Base-by-base conservation (phyloP, 2,797 vertebrate species). In the Leucoraja ocellata region DNA sequence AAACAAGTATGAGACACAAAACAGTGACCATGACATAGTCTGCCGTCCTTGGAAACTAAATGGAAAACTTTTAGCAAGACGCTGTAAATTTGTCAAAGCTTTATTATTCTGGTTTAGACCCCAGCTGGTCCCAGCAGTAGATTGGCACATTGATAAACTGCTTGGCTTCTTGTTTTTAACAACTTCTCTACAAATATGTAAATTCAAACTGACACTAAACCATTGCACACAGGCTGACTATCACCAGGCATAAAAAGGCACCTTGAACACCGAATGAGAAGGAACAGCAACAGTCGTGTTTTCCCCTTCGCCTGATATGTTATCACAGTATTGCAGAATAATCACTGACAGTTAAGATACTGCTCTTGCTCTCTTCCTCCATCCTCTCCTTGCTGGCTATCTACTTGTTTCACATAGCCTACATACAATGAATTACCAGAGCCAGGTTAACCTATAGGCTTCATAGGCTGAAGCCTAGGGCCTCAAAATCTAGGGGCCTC, bases 81-180 rank as follows among this genome's bases (percentile, higher is more conserved):
- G 84, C 61, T 68, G n/a, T 88, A 88, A 88, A 88, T 88, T 36
- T 88, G 84, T 68, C n/a, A 21, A 1, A 36, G n/a, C 65, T 88
- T 68, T 88, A 63, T n/a, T 88, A 21, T 88, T 68, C n/a, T 36
- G 63, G n/a, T 68, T 88, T 88, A 63, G 84, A 63, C 84, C n/a
- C n/a, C 84, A 88, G 84, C 84, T 68, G 84, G 18, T 88, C 61
- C 32, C n/a, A 88, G 63, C 84, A 68, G 84, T 63, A 36, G 61
- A 10, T n/a, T 21, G n/a, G 84, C 84, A 36, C 63, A n/a, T 10
- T 88, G 84, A 88, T 88, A 68, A 88, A 88, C 61, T 88, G 84
- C 36, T 88, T 88, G 84, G 84, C n/a, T 88, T 88, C 84, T 88
- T 32, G 36, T 36, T 88, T 88, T 36, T 88, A 88, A 88, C 61